Base-by-base conservation (phyloP, 1,140 invertebrate genomes). In the Archivesica marissinica region DNA sequence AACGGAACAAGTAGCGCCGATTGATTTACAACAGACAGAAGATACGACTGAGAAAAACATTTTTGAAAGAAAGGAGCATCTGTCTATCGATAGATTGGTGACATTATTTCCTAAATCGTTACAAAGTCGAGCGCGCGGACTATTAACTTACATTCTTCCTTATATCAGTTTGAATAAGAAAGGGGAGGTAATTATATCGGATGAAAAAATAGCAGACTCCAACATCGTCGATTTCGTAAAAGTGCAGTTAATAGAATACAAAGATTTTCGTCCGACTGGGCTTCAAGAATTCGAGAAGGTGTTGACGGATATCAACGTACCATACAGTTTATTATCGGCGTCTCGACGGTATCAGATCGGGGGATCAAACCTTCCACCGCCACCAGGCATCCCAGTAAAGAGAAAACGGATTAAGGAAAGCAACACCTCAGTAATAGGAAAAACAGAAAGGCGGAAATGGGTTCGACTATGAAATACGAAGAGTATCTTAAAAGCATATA, bases 231-330 rank as follows among this genome's bases (percentile, higher is more conserved):
- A 79, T 28, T 39, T 79, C 3, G 30, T 79, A 2, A 79, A 79
- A 79, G 77, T 79, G 20, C 77, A 79, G 41, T 38, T 79, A n/a
- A 66, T 66, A 79, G 77, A 79, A 20, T 79, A 79, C 30, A 79
- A 79, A 33, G 44, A 64, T 17, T 79, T 79, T 66, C 25, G 30
- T 47, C 77, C 59, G 0, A 20, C 33, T 2, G 44, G 50, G 20
- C 76, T 64, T 15, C 11, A 4, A 41, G 25, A 41, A 64, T 78
- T 78, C 33, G 39, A 38, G 25, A 17, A 25, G 9, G 6, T 78
- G 39, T 78, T 78, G 76, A 15, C 30, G 15, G 39, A 78, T 17
- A 28, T 25, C 11, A 78, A 78, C 76, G 56, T 78, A 41, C 76
- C 76, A 1, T 56, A 39, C 52, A 78, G 33, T 47, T 64, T 78